Conservation (phyloP, 2,113 vertebrate species). For the Toxotes jaculatrix region DNA sequence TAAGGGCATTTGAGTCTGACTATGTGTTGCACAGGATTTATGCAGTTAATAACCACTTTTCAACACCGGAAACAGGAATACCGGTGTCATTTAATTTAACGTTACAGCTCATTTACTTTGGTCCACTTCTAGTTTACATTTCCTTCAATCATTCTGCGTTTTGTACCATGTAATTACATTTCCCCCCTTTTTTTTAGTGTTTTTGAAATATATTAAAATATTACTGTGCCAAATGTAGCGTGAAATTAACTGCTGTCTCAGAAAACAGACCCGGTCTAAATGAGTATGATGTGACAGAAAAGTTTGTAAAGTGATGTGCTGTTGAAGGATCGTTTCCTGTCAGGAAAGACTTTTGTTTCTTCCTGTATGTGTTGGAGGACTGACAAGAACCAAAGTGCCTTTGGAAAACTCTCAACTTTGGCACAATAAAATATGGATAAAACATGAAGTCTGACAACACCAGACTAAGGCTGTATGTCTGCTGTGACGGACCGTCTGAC, state of each 20-base stretch:
- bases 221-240: conserved; percentile 40
- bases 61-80: conserved; percentile 3
- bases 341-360: background rate
- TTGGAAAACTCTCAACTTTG: background rate
- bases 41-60: background rate
- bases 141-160: conserved; percentile 38
- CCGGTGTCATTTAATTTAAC: conserved; percentile 36
- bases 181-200: conserved; percentile 1
- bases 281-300: background rate
- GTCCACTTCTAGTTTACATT: conserved; percentile 35
- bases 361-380: conserved; percentile 17
- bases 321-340: conserved; percentile 6
- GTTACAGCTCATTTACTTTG: conserved; percentile 44
- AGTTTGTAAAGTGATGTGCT: conserved; percentile 30
- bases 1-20: background rate
- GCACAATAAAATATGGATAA: background rate
- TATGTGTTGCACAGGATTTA: background rate
- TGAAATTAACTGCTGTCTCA: conserved; percentile 53
- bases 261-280: conserved; percentile 5
- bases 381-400: conserved; percentile 21
- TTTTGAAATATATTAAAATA: conserved; percentile 29
- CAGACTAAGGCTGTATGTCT: background rate
- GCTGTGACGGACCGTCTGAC: background rate
- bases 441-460: background rate
- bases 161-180: conserved; percentile 42